Conservation (phyloP, 2,113 vertebrate genomes). For the Danio rerio region GRCz12tu NC_133191.1:50405501-50406000, state of each 20-base stretch:
- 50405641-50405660: constrained; percentile 71
- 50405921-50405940: no score
- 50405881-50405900: no score
- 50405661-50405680: constrained; percentile 76
- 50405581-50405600: constrained; percentile 52
- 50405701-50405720: constrained; percentile 58
- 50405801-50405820: background rate
- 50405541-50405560: constrained; percentile 1
- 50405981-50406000: no score
- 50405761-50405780: constrained; percentile 28
- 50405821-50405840: background rate
- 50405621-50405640: constrained; percentile 59
- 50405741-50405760: constrained; percentile 48
- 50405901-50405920: no score
- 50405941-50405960: no score
- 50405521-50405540: background rate
- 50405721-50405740: constrained; percentile 67
- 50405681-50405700: constrained; percentile 68
- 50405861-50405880: background rate
- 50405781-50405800: background rate
- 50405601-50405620: constrained; percentile 55
- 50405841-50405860: background rate
- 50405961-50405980: no score
- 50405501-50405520: background rate
- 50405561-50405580: background rate